A percentile compares a stretch with the other conserved stretches of the same genome.
Conservation (phyloP, 2,113 vertebrate genomes). For the Zootoca vivipara region DNA sequence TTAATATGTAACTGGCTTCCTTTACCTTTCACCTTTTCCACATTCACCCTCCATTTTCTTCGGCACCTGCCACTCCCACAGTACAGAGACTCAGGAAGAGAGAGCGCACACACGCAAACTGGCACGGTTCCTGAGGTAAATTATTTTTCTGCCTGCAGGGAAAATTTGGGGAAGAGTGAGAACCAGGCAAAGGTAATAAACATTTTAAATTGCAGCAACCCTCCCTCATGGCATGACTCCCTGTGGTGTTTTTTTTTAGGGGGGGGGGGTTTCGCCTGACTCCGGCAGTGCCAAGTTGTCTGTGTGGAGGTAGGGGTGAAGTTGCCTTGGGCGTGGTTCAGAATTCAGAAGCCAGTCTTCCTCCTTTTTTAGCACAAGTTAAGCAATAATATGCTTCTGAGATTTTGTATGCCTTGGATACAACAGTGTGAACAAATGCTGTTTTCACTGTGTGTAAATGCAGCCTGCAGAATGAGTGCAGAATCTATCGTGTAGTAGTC, state of each 20-base stretch:
- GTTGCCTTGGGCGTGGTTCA: background rate
- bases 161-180: background rate
- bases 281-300: background rate
- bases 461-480: background rate
- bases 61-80: slow-evolving; percentile 26
- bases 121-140: slow-evolving; percentile 12
- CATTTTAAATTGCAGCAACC: background rate
- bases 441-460: background rate
- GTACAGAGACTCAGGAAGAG: slow-evolving; percentile 5
- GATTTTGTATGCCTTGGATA: background rate
- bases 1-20: slow-evolving; percentile 48
- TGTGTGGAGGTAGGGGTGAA: background rate
- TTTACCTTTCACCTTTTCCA: slow-evolving; percentile 40
- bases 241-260: background rate
- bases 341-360: background rate
- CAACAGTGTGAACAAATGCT: background rate
- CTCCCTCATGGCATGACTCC: background rate
- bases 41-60: slow-evolving; percentile 19
- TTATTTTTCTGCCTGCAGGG: background rate
- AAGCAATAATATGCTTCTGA: background rate
- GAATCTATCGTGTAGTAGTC: background rate
- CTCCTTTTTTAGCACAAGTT: background rate
- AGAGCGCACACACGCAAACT: background rate
- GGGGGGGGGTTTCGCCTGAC: background rate
- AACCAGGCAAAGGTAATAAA: background rate